Evolutionary conservation across 2,113 vertebrate genomes (phyloP).

Genomic region (Entomyzon cyanotis): DNA sequence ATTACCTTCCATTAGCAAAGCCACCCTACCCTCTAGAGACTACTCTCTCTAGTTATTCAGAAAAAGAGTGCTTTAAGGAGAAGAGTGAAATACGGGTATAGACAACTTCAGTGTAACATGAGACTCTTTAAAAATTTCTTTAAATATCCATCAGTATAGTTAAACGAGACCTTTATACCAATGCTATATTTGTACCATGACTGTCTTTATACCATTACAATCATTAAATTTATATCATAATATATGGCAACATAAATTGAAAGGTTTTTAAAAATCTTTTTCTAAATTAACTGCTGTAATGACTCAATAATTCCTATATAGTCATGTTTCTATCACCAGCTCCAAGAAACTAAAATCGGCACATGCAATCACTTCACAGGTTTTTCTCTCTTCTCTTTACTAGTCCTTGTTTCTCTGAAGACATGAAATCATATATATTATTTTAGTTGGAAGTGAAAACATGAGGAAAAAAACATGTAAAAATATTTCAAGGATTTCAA

Average conservation of each 20-base stretch:
- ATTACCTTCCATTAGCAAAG: background rate
- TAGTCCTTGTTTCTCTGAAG: background rate
- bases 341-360: background rate
- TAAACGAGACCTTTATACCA: background rate
- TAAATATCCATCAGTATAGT: background rate
- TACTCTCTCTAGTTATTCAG: background rate
- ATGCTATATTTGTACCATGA: background rate
- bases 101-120: background rate
- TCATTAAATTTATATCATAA: background rate
- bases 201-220: background rate
- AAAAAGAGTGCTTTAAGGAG: background rate
- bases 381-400: background rate
- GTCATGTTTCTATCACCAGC: background rate
- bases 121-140: background rate
- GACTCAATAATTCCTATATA: background rate
- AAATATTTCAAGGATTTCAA: background rate
- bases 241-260: background rate
- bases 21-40: background rate
- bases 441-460: background rate
- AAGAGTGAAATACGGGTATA: background rate
- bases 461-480: background rate
- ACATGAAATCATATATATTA: background rate
- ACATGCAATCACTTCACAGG: background rate
- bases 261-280: background rate
- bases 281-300: background rate